A percentile compares a stretch with the other conserved stretches of the same genome.
These are phyloP conservation scores for Steatocranus sp. DNA, from an alignment of 2,797 vertebrate species.

Conservation along the genomic window DNA sequence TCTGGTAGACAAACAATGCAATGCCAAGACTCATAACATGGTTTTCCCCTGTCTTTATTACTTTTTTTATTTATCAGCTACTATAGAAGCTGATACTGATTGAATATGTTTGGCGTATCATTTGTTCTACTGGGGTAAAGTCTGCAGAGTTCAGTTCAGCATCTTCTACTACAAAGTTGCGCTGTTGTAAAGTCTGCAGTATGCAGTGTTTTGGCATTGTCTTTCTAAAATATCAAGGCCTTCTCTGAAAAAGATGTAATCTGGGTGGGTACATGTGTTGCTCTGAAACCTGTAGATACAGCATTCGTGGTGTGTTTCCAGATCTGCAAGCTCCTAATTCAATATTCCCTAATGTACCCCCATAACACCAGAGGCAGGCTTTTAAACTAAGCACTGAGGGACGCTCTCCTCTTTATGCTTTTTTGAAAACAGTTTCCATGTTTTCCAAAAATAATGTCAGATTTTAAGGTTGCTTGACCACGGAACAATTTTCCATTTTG, in stretches of 20 bases:
- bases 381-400: background rate
- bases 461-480: background rate
- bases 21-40: background rate
- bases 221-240: background rate
- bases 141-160: background rate
- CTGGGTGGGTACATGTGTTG: background rate
- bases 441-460: background rate
- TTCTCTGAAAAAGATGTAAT: background rate
- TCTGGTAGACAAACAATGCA: background rate
- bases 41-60: background rate
- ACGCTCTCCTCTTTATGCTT: background rate
- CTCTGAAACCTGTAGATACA: background rate
- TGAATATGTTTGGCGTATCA: background rate
- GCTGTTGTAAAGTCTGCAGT: background rate
- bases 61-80: background rate
- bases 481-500: background rate
- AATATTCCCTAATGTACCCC: background rate
- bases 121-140: fast-evolving
- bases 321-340: background rate
- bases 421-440: background rate
- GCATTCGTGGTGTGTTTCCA: fast-evolving
- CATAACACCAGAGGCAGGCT: background rate
- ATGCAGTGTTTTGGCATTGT: background rate
- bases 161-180: background rate
- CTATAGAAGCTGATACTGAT: background rate